Evolutionary conservation across 2,888 invertebrate genomes (phyloP).

Genomic region (Ditylenchus weischeri): DNA sequence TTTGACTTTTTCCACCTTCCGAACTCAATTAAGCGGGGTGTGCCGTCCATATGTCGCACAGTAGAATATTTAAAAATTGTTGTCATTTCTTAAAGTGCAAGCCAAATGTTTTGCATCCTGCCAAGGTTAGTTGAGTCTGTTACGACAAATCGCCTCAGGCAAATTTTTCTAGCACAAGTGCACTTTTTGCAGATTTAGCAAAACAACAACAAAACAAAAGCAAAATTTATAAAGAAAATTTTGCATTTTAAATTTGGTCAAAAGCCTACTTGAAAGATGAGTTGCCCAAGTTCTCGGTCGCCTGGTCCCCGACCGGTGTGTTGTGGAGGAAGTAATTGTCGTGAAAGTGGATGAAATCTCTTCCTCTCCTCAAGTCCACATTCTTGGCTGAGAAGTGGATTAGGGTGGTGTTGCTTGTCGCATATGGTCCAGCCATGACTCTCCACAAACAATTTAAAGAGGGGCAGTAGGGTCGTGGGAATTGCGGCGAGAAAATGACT

Average conservation of each 20-base stretch:
- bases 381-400: conserved; percentile 33
- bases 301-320: not conserved
- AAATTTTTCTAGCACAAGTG: no score
- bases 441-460: conserved; percentile 32
- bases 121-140: no score
- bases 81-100: no score
- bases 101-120: no score
- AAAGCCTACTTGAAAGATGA: conserved; percentile 12
- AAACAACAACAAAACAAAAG: no score
- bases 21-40: no score
- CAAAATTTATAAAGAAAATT: not conserved
- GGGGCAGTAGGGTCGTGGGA: conserved; percentile 33
- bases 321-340: conserved; percentile 9
- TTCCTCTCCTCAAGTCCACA: conserved; percentile 26
- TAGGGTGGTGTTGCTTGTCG: conserved; percentile 23
- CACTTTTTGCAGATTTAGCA: no score
- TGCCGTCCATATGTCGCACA: no score
- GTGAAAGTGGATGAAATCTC: conserved; percentile 32
- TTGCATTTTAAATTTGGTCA: not conserved
- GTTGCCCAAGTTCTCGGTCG: not conserved
- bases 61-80: no score
- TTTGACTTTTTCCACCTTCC: no score
- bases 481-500: conserved; percentile 32
- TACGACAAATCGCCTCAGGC: no score
- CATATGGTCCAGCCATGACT: conserved; percentile 8